These are phyloP conservation scores for Todus mexicanus DNA, from an alignment of 2,797 vertebrate genomes.

Conservation along the genomic window DNA sequence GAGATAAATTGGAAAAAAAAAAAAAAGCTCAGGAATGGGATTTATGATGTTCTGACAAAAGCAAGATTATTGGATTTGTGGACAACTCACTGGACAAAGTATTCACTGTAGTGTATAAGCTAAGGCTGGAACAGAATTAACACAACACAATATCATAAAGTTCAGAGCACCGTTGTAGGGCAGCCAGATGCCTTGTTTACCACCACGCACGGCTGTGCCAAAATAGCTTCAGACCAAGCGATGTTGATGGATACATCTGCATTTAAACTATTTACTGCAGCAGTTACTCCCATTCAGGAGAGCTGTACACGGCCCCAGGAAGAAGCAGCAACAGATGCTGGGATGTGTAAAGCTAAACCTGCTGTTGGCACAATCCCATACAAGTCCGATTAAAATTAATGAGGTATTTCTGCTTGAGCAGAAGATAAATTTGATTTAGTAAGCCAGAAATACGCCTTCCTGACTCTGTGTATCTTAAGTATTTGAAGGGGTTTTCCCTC, in stretches of 20 bases:
- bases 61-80: background rate
- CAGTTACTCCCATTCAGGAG: background rate
- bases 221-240: background rate
- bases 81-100: background rate
- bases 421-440: constrained; percentile 22
- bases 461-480: background rate
- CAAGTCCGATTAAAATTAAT: constrained; percentile 25
- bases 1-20: background rate
- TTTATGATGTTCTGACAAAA: background rate
- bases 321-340: constrained; percentile 1
- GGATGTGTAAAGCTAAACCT: background rate
- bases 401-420: constrained; percentile 14
- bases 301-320: background rate
- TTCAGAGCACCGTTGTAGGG: background rate
- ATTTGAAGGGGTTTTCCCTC: background rate
- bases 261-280: background rate
- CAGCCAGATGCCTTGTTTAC: constrained; percentile 23
- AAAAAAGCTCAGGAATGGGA: background rate
- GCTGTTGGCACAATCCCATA: background rate
- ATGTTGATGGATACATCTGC: background rate
- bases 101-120: background rate
- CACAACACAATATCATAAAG: background rate
- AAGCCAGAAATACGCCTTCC: background rate
- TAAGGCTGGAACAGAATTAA: background rate
- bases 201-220: background rate